These are phyloP conservation scores for Phrixothrix hirtus DNA, from an alignment of 2,888 invertebrate genomes.

Conservation along the genomic window DNA sequence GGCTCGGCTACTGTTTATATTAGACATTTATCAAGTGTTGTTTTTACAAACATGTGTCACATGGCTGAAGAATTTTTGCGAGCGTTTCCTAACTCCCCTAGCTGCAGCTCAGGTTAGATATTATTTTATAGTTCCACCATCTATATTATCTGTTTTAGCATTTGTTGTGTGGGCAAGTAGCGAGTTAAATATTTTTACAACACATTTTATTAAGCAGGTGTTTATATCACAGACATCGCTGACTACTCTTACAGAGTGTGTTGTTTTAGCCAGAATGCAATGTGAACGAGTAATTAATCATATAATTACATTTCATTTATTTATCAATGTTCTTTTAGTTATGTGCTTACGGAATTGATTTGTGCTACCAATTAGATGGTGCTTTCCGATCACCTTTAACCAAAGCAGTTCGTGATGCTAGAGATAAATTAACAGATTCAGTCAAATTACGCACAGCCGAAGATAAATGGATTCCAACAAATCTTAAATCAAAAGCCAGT, in stretches of 20 bases:
- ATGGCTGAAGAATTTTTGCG: constrained; percentile 71
- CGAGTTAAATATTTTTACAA: constrained; percentile 77
- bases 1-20: constrained; percentile 81
- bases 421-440: constrained; percentile 81
- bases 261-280: constrained; percentile 76
- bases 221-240: constrained; percentile 87
- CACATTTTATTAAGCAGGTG: constrained; percentile 83
- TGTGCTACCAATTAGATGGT: constrained; percentile 89
- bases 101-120: constrained; percentile 69
- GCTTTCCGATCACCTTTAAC: constrained; percentile 77
- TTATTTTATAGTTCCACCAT: constrained; percentile 8
- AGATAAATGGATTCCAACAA: constrained; percentile 84
- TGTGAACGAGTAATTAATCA: constrained; percentile 66
- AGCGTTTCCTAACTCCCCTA: constrained; percentile 78
- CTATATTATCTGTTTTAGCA: constrained; percentile 40
- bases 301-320: no score
- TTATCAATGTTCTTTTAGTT: constrained; percentile 59
- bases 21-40: constrained; percentile 78
- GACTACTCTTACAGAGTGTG: constrained; percentile 83
- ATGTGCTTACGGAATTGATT: constrained; percentile 76
- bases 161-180: constrained; percentile 91
- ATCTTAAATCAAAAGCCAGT: constrained; percentile 74
- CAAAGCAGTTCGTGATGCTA: constrained; percentile 75
- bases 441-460: constrained; percentile 76
- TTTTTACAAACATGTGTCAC: constrained; percentile 74